A percentile compares a stretch with the other conserved stretches of the same genome.
phyloP scores from a whole-genome alignment of 2,888 invertebrate species.

The Troides oblongomaculatus region DNA sequence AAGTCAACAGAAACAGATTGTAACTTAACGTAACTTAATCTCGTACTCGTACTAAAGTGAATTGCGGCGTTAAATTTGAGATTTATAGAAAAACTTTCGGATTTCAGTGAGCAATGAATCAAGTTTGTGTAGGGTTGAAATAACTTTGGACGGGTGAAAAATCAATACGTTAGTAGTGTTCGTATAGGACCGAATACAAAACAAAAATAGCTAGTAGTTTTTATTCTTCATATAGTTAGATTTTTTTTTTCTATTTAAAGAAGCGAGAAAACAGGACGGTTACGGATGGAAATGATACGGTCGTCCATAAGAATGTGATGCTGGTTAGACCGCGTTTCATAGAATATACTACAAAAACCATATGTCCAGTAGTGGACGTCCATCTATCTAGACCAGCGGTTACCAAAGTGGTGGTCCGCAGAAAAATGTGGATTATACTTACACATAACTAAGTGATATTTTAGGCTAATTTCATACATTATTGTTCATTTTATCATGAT shows the following conservation, averaged over 20 bases:
- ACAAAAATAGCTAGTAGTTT: too few relatives aligned
- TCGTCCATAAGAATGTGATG: too few relatives aligned
- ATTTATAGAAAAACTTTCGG: slow-evolving; percentile 38
- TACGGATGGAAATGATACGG: too few relatives aligned
- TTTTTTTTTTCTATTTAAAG: neutral
- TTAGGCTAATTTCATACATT: too few relatives aligned
- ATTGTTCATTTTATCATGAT: too few relatives aligned
- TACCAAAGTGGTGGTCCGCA: too few relatives aligned
- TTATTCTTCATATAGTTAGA: neutral
- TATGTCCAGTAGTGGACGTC: too few relatives aligned
- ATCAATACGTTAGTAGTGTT: slow-evolving; percentile 12
- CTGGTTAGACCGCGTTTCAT: too few relatives aligned
- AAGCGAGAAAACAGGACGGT: neutral
- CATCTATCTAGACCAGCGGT: too few relatives aligned
- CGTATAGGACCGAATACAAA: neutral
- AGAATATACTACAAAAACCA: too few relatives aligned
- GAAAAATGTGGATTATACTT: too few relatives aligned
- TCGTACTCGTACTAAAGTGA: slow-evolving; percentile 30
- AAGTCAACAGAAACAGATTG: slow-evolving; percentile 21
- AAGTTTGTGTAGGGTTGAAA: slow-evolving; percentile 32
- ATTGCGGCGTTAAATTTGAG: slow-evolving; percentile 36
- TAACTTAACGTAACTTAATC: slow-evolving; percentile 35
- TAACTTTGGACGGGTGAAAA: slow-evolving; percentile 25
- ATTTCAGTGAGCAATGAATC: slow-evolving; percentile 36
- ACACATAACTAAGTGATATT: too few relatives aligned